These are phyloP conservation scores for Calycopis cecrops DNA, from an alignment of 1,140 invertebrate genomes.

Conservation along the genomic window DNA sequence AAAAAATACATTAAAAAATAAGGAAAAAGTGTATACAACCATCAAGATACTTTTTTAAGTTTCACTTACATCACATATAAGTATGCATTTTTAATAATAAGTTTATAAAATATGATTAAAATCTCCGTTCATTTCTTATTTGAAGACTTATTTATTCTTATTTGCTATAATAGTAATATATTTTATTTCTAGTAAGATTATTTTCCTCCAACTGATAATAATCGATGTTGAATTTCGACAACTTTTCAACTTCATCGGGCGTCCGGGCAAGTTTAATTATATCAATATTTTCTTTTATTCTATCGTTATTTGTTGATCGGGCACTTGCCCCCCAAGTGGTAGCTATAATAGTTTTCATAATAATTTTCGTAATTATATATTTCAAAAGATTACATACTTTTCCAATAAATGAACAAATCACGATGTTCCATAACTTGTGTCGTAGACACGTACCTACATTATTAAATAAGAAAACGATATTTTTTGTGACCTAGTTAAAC, in stretches of 20 bases:
- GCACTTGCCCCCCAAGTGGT: slow-evolving; percentile 44
- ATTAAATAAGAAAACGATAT: too few relatives aligned
- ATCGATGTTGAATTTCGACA: slow-evolving; percentile 48
- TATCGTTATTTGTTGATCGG: slow-evolving; percentile 45
- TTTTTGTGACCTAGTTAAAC: too few relatives aligned
- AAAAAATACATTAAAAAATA: too few relatives aligned
- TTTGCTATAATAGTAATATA: slow-evolving; percentile 44
- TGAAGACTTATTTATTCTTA: slow-evolving; percentile 35
- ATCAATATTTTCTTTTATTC: slow-evolving; percentile 49
- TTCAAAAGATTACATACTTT: too few relatives aligned
- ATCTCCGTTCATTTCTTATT: slow-evolving; percentile 3
- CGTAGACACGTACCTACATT: too few relatives aligned
- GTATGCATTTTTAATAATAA: background rate
- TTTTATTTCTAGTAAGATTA: slow-evolving; percentile 42
- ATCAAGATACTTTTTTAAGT: too few relatives aligned
- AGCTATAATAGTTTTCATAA: too few relatives aligned
- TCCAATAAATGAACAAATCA: background rate
- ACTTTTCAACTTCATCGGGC: slow-evolving; percentile 37
- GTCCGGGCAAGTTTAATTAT: slow-evolving; percentile 48
- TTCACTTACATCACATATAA: too few relatives aligned
- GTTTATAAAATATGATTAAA: slow-evolving; percentile 1
- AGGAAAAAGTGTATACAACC: too few relatives aligned
- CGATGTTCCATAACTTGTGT: too few relatives aligned
- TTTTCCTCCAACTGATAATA: slow-evolving; percentile 55
- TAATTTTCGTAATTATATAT: background rate